Base-by-base conservation (phyloP, 2,888 invertebrate species). In the Pristionchus exspectatus region DNA sequence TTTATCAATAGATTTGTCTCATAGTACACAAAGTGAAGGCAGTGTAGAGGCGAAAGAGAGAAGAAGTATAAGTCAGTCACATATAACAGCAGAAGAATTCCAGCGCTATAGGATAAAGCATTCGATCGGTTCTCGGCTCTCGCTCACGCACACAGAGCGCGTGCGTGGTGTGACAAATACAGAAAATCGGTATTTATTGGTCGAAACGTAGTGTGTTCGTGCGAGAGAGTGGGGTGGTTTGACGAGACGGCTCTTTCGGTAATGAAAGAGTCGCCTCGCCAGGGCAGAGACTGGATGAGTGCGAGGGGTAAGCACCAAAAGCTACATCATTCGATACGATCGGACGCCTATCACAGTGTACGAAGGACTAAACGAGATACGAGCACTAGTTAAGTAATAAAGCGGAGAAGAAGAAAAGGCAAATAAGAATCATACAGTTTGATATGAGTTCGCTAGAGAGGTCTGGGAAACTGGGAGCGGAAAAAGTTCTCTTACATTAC, bases 381-480 rank as follows among this genome's bases (percentile, higher is more conserved):
- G 50, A 24, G 16, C 24, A 50, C 44, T 81, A 81, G 50, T 38
- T 81, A 81, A 81, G 81, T 54, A 81, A 81, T 81, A 81, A 81
- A 81, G 81, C 81, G 81, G 33, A 54, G 44, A 9, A 54, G 74
- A 83, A 24, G 9, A 44, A 50, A 14, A n/a, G n/a, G n/a, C n/a
- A n/a, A n/a, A 24, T 50, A 44, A 83, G 85, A 59, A 85, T 85
- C 85, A 63, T 63, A 38, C 59, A 63, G 85, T 85, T 84, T 85
- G 56, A 63, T 85, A 85, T 63, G 85, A 63, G 14, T 84, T 4
- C 27, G 14, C 38, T 38, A 33, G 9, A 44, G 85, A 85, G 85
- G 85, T 56, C 81, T 50, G n/a, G 81, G 16, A 24, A 33, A 74
- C 16, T 33, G 27, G 54, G 83, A 18, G 24, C 50, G 24, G 21